phyloP scores from a whole-genome alignment of 2,888 invertebrate species.

The Drosophila recens region DNA sequence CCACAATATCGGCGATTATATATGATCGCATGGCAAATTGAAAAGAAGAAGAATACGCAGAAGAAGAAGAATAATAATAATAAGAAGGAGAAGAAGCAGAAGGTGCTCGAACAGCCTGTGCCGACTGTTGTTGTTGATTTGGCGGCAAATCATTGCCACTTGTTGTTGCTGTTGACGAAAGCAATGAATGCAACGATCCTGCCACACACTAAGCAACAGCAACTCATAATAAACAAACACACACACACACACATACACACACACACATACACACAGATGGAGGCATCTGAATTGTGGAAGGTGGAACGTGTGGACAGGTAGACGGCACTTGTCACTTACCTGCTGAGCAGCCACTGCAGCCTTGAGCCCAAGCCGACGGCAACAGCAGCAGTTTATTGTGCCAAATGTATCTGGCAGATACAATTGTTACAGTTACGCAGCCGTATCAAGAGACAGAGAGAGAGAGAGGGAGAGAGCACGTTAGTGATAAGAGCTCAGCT shows the following conservation, averaged over 20 bases:
- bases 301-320: constrained; percentile 52
- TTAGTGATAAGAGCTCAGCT: constrained; percentile 23
- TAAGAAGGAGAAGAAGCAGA: neutral
- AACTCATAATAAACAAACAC: constrained; percentile 28
- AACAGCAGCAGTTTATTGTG: constrained; percentile 10
- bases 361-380: constrained; percentile 56
- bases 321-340: constrained; percentile 63
- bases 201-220: constrained; percentile 49
- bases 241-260: constrained; percentile 23
- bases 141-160: constrained; percentile 75
- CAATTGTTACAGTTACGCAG: constrained; percentile 67
- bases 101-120: constrained; percentile 26
- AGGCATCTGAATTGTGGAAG: constrained; percentile 2
- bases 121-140: constrained; percentile 48
- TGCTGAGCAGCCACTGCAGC: constrained; percentile 62
- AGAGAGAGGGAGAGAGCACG: neutral
- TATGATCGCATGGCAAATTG: constrained; percentile 34
- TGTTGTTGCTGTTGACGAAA: constrained; percentile 46
- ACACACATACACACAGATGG: constrained; percentile 28
- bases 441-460: neutral
- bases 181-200: constrained; percentile 57
- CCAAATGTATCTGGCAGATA: constrained; percentile 50
- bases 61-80: neutral
- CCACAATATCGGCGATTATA: constrained; percentile 48
- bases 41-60: neutral